Evolutionary conservation across 2,797 vertebrate species (phyloP).

Genomic region (Mallotus villosus): DNA sequence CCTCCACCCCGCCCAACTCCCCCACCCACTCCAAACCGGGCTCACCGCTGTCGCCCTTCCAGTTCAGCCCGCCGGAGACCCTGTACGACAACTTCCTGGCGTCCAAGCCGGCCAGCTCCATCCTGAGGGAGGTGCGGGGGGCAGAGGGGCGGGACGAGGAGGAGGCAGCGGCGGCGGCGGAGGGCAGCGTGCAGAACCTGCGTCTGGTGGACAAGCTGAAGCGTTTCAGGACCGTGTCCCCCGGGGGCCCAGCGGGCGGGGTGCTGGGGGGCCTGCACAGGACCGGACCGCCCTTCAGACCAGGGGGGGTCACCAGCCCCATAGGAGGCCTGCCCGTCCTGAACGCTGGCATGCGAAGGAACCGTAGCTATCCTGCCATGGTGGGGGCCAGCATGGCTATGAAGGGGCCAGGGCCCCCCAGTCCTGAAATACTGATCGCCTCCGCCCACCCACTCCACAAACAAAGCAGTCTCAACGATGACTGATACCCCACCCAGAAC

Average conservation of each 20-base stretch:
- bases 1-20: constrained; percentile 89
- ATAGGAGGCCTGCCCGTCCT: constrained; percentile 81
- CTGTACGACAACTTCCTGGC: constrained; percentile 92
- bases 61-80: constrained; percentile 86
- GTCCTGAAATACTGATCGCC: constrained; percentile 83
- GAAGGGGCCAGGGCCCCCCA: constrained; percentile 85
- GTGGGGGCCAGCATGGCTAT: constrained; percentile 98
- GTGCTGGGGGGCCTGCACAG: constrained; percentile 65
- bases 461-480: constrained; percentile 66
- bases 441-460: constrained; percentile 68
- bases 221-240: constrained; percentile 83
- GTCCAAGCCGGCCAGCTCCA: constrained; percentile 94
- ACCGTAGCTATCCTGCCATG: constrained; percentile 94
- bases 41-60: constrained; percentile 76
- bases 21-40: constrained; percentile 74
- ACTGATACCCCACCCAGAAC: constrained; percentile 63
- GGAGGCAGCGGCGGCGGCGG: constrained; percentile 86
- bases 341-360: constrained; percentile 87
- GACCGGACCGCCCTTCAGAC: constrained; percentile 71
- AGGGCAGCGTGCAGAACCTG: constrained; percentile 86
- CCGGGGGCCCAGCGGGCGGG: constrained; percentile 62
- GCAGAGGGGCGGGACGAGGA: constrained; percentile 81
- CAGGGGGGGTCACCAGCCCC: constrained; percentile 68
- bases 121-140: constrained; percentile 87
- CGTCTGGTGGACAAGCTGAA: constrained; percentile 95